Evolutionary conservation across 2,888 invertebrate species (phyloP), one percentile per base, ranked within the genome.

Genomic region (Cetonia aurata): DNA sequence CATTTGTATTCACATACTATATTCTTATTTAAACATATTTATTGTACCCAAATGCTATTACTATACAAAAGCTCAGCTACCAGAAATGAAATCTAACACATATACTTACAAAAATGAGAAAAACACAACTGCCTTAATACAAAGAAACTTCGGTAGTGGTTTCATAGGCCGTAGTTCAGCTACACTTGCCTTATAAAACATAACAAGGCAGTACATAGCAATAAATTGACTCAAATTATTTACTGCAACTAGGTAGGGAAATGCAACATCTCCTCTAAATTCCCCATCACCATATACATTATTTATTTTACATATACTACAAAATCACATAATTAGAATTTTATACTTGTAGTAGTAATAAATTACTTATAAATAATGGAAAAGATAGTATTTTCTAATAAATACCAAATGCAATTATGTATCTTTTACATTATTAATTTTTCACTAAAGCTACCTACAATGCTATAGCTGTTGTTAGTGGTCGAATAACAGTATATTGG

Each of bases 121-220:
- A 87, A 98, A 98, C 25, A 98, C 96, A 67, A 98, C 97, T 76
- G 96, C 96, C 86, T 98, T 98, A 77, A 98, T 97, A 84, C 98
- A 98, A 66, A 98, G 87, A 86, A 98, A 98, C 85, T 98, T 98
- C 56, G 96, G 94, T 75, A 98, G 89, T 0, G 98, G 98, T 81
- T 92, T 93, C 93, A 98, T 96, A 4, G 97, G 96, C 77, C 90
- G 90, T 56, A 98, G 85, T 83, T 96, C 96, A 68, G 92, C 90
- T 79, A 91, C 90, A 83, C 95, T 96, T 3, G 96, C 96, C 83
- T 90, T 91, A 82, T 98, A 98, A 85, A 98, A 98, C 74, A 98
- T 87, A 19, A 98, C 94, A 71, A 98, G 86, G 81, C 96, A 96
- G 80, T 98, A 98, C 97, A 98, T 97, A 15, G 98, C 98, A 72